These are phyloP conservation scores for Anthoptus insignis DNA, from an alignment of 2,888 invertebrate species.

Conservation along the genomic window DNA sequence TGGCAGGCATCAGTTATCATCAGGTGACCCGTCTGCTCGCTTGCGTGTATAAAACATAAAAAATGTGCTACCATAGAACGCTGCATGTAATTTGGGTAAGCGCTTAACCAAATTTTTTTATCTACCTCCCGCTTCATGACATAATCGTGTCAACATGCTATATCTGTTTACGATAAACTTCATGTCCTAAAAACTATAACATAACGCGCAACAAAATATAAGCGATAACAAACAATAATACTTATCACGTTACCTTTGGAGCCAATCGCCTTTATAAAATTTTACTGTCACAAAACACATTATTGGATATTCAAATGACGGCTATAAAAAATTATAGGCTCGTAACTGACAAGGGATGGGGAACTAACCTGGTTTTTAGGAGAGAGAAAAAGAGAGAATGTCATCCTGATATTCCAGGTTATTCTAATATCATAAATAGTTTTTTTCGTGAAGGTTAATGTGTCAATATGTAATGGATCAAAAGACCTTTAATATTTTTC, in stretches of 20 bases:
- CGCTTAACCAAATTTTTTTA: no score
- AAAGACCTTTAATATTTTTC: no score
- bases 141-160: no score
- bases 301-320: constrained; percentile 26
- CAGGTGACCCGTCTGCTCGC: no score
- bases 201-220: not conserved
- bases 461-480: no score
- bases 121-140: no score
- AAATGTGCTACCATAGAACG: no score
- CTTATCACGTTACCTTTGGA: not conserved
- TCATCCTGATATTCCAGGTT: not conserved
- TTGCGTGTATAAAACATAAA: no score
- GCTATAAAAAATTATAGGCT: constrained; percentile 19
- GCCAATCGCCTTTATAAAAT: constrained; percentile 10
- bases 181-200: not conserved
- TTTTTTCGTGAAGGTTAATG: not conserved
- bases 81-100: no score
- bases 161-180: not conserved
- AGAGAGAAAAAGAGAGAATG: not conserved
- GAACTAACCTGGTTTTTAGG: constrained; percentile 6
- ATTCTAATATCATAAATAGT: not conserved
- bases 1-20: no score
- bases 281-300: constrained; percentile 12
- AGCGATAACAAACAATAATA: constrained; percentile 2
- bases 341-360: constrained; percentile 12